Evolutionary conservation across 2,888 invertebrate species (phyloP).

Genomic region (Nomada flava): DNA sequence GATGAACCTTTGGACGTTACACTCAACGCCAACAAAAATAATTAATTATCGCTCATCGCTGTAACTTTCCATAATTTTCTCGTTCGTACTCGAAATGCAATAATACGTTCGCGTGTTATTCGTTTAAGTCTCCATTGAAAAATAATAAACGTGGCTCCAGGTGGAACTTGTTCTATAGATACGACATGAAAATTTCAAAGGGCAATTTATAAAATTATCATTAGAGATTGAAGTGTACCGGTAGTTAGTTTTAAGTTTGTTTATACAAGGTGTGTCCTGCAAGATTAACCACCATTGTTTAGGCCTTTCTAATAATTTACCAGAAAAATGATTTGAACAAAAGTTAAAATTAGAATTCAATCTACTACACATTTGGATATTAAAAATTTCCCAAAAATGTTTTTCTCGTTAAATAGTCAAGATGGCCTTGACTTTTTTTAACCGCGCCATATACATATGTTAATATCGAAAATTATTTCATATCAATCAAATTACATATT

Average conservation of each 20-base stretch:
- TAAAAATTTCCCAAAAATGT: too few species aligned
- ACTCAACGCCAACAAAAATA: constrained; percentile 78
- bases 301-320: too few species aligned
- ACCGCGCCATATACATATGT: too few species aligned
- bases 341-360: too few species aligned
- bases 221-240: background rate
- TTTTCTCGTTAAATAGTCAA: too few species aligned
- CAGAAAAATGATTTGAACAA: too few species aligned
- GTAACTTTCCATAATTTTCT: background rate
- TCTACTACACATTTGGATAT: too few species aligned
- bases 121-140: background rate
- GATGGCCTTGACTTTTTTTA: too few species aligned
- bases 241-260: constrained; percentile 10
- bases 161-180: background rate
- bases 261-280: background rate
- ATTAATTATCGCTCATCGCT: constrained; percentile 56
- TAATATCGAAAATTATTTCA: too few species aligned
- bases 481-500: too few species aligned
- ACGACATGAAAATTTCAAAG: constrained; percentile 8
- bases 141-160: background rate
- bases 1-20: constrained; percentile 83
- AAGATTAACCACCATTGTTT: too few species aligned
- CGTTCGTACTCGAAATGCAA: background rate
- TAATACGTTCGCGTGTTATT: background rate
- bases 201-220: constrained; percentile 4